phyloP scores from a whole-genome alignment of 1,140 invertebrate genomes.

The Drosophila kikkawai region DNA sequence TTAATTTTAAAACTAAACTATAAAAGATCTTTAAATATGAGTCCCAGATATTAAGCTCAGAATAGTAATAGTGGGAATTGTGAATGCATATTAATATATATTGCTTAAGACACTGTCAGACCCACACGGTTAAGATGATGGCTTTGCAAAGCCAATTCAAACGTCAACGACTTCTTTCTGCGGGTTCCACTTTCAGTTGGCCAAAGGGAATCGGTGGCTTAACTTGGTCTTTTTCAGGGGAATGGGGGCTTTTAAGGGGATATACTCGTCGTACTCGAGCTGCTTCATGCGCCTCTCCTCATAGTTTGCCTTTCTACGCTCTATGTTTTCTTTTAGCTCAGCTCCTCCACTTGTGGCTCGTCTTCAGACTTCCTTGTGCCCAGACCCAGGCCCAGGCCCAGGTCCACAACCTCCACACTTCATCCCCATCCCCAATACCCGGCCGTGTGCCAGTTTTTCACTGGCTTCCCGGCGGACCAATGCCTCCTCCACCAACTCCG shows the following conservation, averaged over 20 bases:
- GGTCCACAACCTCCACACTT: constrained; percentile 42
- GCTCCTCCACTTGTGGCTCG: constrained; percentile 56
- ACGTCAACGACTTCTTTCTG: constrained; percentile 78
- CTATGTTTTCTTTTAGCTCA: constrained; percentile 46
- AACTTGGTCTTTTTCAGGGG: constrained; percentile 2
- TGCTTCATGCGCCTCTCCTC: constrained; percentile 25
- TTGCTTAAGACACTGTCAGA: constrained; percentile 10
- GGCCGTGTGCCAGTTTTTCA: constrained; percentile 75
- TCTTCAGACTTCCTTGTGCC: constrained; percentile 69
- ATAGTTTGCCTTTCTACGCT: constrained; percentile 42
- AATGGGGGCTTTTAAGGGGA: constrained; percentile 6
- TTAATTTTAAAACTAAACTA: background rate
- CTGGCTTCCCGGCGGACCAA: constrained; percentile 63
- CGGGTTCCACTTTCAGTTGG: constrained; percentile 60
- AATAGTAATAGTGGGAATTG: background rate
- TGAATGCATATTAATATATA: constrained; percentile 3
- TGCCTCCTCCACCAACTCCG: constrained; percentile 6
- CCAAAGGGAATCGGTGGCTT: constrained; percentile 18
- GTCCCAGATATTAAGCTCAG: background rate
- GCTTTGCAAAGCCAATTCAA: constrained; percentile 66
- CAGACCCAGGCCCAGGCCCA: constrained; percentile 18
- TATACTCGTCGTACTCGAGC: constrained; percentile 33
- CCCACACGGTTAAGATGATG: constrained; percentile 42
- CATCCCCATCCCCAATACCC: constrained; percentile 16
- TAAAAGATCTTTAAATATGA: background rate